Conservation (phyloP, 2,113 vertebrate genomes). For the Etheostoma spectabile region DNA sequence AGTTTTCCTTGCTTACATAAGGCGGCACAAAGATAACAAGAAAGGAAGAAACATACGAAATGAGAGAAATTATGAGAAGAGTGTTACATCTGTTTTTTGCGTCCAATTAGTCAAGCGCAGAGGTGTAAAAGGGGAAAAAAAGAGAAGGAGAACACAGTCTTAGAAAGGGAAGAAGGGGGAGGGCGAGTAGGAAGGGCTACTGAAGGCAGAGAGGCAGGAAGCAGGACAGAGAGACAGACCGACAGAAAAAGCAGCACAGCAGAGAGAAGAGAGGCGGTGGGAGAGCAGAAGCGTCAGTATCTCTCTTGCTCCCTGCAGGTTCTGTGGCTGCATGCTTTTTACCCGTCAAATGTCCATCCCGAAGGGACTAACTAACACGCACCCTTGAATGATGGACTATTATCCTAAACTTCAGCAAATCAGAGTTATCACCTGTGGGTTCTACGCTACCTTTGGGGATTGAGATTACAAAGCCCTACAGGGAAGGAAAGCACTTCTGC, state of each 20-base stretch:
- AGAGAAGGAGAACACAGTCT: slow-evolving; percentile 6
- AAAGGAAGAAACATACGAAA: background rate
- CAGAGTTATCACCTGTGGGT: slow-evolving; percentile 27
- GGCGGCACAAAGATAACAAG: slow-evolving; percentile 1
- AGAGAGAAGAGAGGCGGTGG: slow-evolving; percentile 47
- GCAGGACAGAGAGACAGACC: slow-evolving; percentile 53
- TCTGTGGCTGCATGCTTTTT: slow-evolving; percentile 14
- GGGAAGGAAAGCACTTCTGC: background rate
- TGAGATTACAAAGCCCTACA: slow-evolving; percentile 15
- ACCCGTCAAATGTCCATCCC: slow-evolving; percentile 18
- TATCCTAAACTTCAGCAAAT: background rate
- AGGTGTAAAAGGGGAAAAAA: slow-evolving; percentile 39
- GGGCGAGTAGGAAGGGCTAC: slow-evolving; percentile 59
- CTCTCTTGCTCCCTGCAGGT: slow-evolving; percentile 16
- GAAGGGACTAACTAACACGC: background rate
- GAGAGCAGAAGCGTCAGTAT: slow-evolving; percentile 29
- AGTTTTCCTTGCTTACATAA: background rate
- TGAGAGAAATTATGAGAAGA: background rate
- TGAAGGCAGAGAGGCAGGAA: slow-evolving; percentile 56
- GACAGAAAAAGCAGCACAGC: slow-evolving; percentile 46
- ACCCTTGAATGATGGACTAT: slow-evolving; percentile 16
- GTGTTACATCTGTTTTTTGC: slow-evolving; percentile 44
- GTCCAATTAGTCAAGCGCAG: slow-evolving; percentile 46
- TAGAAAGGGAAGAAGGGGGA: slow-evolving; percentile 9
- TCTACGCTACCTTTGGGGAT: slow-evolving; percentile 5